Evolutionary conservation across 2,113 vertebrate species (phyloP).

Genomic region (Petaurus breviceps): DNA sequence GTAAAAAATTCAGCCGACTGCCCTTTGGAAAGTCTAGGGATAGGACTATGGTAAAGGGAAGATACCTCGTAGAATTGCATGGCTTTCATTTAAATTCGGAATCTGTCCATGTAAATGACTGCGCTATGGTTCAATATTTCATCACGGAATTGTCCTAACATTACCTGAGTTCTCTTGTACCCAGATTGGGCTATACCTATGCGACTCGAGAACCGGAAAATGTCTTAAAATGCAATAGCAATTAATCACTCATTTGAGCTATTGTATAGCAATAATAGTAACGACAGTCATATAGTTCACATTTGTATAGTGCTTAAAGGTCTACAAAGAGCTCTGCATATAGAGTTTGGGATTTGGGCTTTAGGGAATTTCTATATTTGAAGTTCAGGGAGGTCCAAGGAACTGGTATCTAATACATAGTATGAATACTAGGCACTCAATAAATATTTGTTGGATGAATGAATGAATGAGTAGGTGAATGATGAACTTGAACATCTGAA

Average conservation of each 20-base stretch:
- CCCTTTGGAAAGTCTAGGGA: constrained; percentile 44
- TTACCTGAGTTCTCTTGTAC: constrained; percentile 41
- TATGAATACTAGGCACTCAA: background rate
- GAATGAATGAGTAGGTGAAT: background rate
- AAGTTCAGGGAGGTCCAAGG: background rate
- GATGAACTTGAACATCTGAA: background rate
- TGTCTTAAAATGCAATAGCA: constrained; percentile 34
- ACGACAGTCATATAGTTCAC: background rate
- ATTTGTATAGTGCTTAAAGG: background rate
- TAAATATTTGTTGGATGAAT: background rate
- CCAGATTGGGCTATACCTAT: constrained; percentile 38
- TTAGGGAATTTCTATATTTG: background rate
- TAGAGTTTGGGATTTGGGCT: background rate
- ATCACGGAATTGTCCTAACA: constrained; percentile 50
- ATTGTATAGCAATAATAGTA: background rate
- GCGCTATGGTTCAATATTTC: constrained; percentile 62
- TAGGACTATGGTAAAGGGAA: constrained; percentile 40
- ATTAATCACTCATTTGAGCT: background rate
- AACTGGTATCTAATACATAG: background rate
- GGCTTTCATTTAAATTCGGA: constrained; percentile 46
- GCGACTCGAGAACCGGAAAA: background rate
- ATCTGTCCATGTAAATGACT: constrained; percentile 56
- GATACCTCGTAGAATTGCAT: constrained; percentile 34
- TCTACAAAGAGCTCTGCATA: background rate
- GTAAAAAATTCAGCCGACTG: constrained; percentile 69